Conservation (phyloP, 2,113 vertebrate genomes). For the Lagenorhynchus albirostris region DNA sequence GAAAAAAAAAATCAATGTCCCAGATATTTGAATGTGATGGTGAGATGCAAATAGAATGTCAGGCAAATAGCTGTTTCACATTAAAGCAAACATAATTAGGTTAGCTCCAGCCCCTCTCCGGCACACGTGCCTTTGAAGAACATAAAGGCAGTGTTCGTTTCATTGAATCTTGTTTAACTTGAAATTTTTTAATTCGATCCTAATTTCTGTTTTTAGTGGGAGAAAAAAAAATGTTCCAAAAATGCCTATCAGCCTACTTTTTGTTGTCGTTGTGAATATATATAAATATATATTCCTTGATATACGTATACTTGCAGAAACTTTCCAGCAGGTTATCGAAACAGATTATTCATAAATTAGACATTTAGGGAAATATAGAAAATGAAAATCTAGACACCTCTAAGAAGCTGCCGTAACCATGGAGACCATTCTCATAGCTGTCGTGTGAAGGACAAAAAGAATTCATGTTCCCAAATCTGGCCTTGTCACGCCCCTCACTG, state of each 20-base stretch:
- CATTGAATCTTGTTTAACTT: slow-evolving; percentile 66
- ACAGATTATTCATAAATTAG: slow-evolving; percentile 60
- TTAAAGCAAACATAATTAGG: slow-evolving; percentile 74
- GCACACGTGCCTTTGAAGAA: slow-evolving; percentile 65
- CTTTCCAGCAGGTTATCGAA: slow-evolving; percentile 43
- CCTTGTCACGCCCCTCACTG: neutral
- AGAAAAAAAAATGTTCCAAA: neutral
- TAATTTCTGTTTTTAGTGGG: slow-evolving; percentile 39
- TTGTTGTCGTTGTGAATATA: neutral
- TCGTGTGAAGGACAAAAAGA: slow-evolving; percentile 47
- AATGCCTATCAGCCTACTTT: slow-evolving; percentile 15
- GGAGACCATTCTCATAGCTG: slow-evolving; percentile 52
- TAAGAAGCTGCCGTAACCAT: slow-evolving; percentile 58
- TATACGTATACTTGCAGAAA: slow-evolving; percentile 5
- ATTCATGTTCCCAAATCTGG: neutral
- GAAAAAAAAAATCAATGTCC: slow-evolving; percentile 56
- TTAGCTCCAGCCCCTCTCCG: neutral
- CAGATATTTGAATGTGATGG: slow-evolving; percentile 46
- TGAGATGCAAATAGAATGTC: slow-evolving; percentile 53
- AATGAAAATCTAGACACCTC: slow-evolving; percentile 40
- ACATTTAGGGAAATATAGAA: slow-evolving; percentile 24
- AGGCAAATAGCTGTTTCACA: slow-evolving; percentile 62
- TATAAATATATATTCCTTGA: slow-evolving; percentile 14
- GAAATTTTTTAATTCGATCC: slow-evolving; percentile 52
- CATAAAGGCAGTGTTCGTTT: slow-evolving; percentile 45